Evolutionary conservation across 2,797 vertebrate species (phyloP).

Genomic region (Macroramphosus scolopax): DNA sequence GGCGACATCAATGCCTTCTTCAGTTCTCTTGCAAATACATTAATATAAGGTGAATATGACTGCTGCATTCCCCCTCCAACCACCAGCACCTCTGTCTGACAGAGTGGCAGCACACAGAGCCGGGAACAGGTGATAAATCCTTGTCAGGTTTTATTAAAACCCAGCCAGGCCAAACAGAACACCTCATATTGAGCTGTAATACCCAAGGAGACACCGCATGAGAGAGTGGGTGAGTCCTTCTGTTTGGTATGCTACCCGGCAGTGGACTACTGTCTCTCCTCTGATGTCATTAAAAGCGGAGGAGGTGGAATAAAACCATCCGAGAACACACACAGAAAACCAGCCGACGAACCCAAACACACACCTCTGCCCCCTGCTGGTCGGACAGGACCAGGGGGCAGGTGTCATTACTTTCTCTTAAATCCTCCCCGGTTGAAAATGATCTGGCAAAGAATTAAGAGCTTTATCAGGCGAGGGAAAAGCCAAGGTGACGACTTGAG

Average conservation of each 20-base stretch:
- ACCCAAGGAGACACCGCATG: conserved; percentile 66
- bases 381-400: too few species aligned
- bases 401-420: too few species aligned
- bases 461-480: too few species aligned
- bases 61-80: conserved; percentile 47
- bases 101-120: conserved; percentile 71
- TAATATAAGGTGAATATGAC: conserved; percentile 71
- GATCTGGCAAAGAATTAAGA: too few species aligned
- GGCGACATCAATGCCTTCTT: too few species aligned
- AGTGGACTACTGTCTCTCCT: conserved; percentile 56
- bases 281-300: conserved; percentile 63
- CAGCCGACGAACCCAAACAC: conserved; percentile 19
- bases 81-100: conserved; percentile 55
- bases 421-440: too few species aligned
- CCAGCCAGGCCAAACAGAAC: conserved; percentile 72
- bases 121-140: conserved; percentile 78
- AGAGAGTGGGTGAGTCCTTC: conserved; percentile 37
- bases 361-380: conserved; percentile 64
- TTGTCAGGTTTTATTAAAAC: conserved; percentile 80
- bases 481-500: too few species aligned
- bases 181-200: conserved; percentile 74
- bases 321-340: conserved; percentile 24
- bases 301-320: conserved; percentile 36
- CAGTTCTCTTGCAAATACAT: conserved; percentile 61
- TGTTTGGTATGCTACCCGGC: conserved; percentile 64